Evolutionary conservation across 2,888 invertebrate genomes (phyloP).

Genomic region (Dolomedes plantarius): DNA sequence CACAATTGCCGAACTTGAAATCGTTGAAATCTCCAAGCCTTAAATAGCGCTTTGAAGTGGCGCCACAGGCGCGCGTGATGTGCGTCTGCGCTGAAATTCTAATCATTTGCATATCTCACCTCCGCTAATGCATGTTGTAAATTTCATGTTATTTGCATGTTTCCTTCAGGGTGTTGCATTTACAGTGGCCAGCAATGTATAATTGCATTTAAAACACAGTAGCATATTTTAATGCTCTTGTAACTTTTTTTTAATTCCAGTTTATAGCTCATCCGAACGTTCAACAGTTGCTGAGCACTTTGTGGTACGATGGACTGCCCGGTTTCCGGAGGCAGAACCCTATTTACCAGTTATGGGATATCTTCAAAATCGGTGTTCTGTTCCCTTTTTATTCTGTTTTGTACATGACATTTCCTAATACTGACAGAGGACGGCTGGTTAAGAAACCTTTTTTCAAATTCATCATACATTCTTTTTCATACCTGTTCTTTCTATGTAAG

Average conservation of each 20-base stretch:
- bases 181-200: no score
- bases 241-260: conserved; percentile 81
- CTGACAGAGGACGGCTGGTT: conserved; percentile 77
- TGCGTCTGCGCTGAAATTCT: no score
- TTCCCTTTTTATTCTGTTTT: conserved; percentile 78
- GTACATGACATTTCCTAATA: conserved; percentile 78
- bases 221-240: no score
- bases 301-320: conserved; percentile 80
- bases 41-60: no score
- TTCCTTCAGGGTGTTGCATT: no score
- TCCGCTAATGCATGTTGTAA: no score
- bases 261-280: conserved; percentile 98
- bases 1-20: no score
- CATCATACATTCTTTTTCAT: conserved; percentile 79
- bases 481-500: conserved; percentile 79
- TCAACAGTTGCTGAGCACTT: conserved; percentile 93
- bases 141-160: no score
- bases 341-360: conserved; percentile 77
- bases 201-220: no score
- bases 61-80: no score
- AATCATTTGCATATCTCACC: no score
- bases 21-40: no score
- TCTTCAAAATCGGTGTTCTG: conserved; percentile 77
- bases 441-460: conserved; percentile 80
- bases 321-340: conserved; percentile 78